These are phyloP conservation scores for Cassiopea xamachana DNA, from an alignment of 30 jellyfish, hydroid and myxozoan species.

Conservation along the genomic window DNA sequence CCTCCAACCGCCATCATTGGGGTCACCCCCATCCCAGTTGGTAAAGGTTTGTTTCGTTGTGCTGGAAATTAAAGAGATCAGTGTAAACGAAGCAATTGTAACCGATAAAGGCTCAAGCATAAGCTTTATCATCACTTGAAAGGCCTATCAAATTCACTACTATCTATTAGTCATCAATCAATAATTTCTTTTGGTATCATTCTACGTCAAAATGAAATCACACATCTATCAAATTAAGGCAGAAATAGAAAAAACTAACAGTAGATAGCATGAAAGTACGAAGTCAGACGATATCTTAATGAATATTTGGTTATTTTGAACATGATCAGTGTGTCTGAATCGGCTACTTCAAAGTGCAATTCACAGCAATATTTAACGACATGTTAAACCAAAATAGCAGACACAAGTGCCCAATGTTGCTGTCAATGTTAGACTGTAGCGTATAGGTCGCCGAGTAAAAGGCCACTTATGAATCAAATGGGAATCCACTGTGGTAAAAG, in stretches of 20 bases:
- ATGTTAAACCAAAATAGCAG: slow-evolving; percentile 1
- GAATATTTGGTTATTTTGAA: background rate
- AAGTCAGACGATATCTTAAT: background rate
- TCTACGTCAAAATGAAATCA: no score
- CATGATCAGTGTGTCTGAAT: background rate
- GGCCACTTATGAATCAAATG: background rate
- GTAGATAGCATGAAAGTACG: no score
- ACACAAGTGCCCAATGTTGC: background rate
- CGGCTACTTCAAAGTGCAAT: background rate
- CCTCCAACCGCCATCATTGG: slow-evolving; percentile 95
- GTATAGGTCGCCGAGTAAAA: background rate
- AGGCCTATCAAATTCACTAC: no score
- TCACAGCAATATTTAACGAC: background rate
- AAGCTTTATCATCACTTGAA: no score
- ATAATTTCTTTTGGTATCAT: no score
- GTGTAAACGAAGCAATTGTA: no score
- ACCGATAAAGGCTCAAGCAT: no score
- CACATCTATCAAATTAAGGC: background rate
- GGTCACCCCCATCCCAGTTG: slow-evolving; percentile 98
- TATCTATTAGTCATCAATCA: no score
- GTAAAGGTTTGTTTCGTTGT: slow-evolving; percentile 74
- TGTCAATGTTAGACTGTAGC: background rate
- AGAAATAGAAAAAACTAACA: background rate
- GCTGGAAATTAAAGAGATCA: slow-evolving; percentile 33
- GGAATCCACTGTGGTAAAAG: background rate